These are phyloP conservation scores for Myotis davidii DNA, from an alignment of 2,113 vertebrate genomes.

Conservation along the genomic window DNA sequence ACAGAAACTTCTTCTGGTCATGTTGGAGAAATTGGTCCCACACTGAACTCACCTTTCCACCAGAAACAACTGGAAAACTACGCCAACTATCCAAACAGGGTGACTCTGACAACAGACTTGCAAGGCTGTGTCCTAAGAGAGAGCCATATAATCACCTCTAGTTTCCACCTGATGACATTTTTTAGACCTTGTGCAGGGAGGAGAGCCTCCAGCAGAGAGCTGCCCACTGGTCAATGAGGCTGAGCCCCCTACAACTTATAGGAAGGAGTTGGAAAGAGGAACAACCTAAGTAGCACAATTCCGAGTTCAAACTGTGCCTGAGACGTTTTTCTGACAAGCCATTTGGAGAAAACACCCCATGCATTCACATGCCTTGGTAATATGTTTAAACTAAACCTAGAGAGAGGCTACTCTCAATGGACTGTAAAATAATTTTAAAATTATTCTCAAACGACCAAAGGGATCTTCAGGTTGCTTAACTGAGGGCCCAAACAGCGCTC, in stretches of 20 bases:
- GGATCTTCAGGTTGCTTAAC: background rate
- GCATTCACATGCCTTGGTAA: background rate
- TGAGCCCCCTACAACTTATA: background rate
- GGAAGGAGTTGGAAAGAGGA: background rate
- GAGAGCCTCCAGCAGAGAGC: background rate
- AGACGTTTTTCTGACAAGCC: background rate
- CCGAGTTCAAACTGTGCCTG: background rate
- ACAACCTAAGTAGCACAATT: background rate
- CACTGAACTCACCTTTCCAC: background rate
- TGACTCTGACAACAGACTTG: background rate
- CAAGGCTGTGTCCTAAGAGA: background rate
- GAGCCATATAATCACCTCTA: too few species aligned
- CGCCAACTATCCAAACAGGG: background rate
- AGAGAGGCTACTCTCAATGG: background rate
- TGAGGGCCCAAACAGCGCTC: background rate
- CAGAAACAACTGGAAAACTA: background rate
- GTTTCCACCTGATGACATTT: background rate
- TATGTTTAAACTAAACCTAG: background rate
- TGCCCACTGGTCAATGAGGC: background rate
- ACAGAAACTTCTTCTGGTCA: background rate
- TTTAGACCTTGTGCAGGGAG: background rate
- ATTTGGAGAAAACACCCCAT: background rate
- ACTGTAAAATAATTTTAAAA: background rate
- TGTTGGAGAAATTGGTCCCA: background rate
- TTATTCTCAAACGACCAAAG: background rate